phyloP scores from a whole-genome alignment of 2,888 invertebrate genomes.

The Macrophya alboannulata region DNA sequence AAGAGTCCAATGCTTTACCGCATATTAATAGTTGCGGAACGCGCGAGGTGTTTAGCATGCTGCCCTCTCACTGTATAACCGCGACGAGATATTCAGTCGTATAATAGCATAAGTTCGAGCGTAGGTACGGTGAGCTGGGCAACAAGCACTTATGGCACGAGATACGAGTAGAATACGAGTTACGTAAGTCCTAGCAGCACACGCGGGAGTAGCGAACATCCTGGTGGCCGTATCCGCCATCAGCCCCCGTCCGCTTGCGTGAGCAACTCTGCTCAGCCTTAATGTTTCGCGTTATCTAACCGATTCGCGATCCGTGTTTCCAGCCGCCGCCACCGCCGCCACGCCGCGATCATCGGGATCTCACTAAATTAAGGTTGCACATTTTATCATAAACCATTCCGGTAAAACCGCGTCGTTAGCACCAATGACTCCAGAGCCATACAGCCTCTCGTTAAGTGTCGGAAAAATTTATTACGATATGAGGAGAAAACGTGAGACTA shows the following conservation, averaged over 20 bases:
- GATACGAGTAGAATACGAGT: constrained; percentile 60
- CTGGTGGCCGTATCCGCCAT: constrained; percentile 59
- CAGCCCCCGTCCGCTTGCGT: constrained; percentile 57
- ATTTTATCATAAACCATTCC: constrained; percentile 23
- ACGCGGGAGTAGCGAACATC: constrained; percentile 62
- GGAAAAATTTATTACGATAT: constrained; percentile 7
- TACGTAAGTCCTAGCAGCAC: constrained; percentile 62
- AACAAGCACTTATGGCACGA: constrained; percentile 64
- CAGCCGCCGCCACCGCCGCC: background rate
- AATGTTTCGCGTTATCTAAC: constrained; percentile 54
- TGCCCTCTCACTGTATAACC: constrained; percentile 57
- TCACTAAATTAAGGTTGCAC: constrained; percentile 11
- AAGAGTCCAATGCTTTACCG: constrained; percentile 52
- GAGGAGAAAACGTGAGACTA: background rate
- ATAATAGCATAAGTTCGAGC: constrained; percentile 51
- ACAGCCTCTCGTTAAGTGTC: background rate
- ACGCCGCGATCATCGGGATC: constrained; percentile 23
- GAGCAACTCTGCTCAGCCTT: constrained; percentile 49
- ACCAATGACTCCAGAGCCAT: constrained; percentile 8
- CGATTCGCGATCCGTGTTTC: constrained; percentile 36
- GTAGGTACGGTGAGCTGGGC: constrained; percentile 55
- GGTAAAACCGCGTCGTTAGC: background rate
- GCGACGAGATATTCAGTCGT: constrained; percentile 40
- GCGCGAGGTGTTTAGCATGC: constrained; percentile 68
- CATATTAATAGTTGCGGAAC: constrained; percentile 70